These are phyloP conservation scores for Gobius niger DNA, from an alignment of 2,113 vertebrate species.

Conservation along the genomic window DNA sequence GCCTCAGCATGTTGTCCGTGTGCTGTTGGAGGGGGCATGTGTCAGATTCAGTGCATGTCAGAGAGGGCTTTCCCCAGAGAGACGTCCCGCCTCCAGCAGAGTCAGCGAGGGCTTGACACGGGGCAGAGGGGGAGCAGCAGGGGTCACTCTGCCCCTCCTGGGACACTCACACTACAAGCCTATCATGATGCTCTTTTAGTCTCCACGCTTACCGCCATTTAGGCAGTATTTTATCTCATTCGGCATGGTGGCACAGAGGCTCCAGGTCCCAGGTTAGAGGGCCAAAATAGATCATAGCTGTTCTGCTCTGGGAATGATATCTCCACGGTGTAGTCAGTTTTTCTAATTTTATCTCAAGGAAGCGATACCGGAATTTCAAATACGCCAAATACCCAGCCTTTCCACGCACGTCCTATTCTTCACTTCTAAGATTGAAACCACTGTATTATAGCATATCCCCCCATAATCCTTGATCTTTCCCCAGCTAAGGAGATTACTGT, in stretches of 20 bases:
- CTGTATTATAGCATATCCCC: not conserved
- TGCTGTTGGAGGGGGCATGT: constrained; percentile 5
- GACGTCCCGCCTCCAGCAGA: constrained; percentile 43
- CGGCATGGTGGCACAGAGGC: too few species aligned
- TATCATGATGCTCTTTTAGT: constrained; percentile 26
- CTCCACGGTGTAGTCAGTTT: too few species aligned
- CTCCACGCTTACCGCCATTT: not conserved
- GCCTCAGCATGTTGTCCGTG: constrained; percentile 10
- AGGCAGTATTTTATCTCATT: too few species aligned
- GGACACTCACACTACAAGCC: constrained; percentile 38
- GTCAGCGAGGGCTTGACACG: constrained; percentile 48
- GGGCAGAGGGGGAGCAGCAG: constrained; percentile 58
- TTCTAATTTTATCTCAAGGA: not conserved
- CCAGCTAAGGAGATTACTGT: constrained; percentile 43
- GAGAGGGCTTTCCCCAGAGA: constrained; percentile 37
- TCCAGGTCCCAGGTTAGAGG: too few species aligned
- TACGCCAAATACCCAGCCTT: not conserved
- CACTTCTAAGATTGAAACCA: not conserved
- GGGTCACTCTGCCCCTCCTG: constrained; percentile 57
- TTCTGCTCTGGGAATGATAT: too few species aligned
- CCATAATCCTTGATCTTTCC: constrained; percentile 31
- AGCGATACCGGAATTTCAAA: not conserved
- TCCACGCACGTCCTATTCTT: not conserved
- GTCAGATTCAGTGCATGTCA: not conserved
- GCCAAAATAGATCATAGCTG: too few species aligned